Base-by-base conservation (phyloP, 2,888 invertebrate species). In the Sinohyriopsis cumingii region DNA sequence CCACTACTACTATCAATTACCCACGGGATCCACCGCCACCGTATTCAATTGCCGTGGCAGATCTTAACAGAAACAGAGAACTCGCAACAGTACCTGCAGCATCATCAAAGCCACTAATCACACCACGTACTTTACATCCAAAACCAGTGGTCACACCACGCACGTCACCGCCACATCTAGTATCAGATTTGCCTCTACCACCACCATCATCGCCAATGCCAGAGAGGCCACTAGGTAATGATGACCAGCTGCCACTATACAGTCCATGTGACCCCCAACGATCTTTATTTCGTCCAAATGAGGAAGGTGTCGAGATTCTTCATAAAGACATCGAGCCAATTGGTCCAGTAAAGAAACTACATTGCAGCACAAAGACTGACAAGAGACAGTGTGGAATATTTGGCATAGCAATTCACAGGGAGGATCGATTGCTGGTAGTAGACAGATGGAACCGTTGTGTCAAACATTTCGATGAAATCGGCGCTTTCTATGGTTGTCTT, bases 371-470 rank as follows among this genome's bases (percentile, higher is more conserved):
- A 67, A 53, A 71, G 5, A 71, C 64, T 55, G 77, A 77, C 59
- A 69, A 67, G 62, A 63, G 77, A 54, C 60, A 63, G 4, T 61
- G 75, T 1, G 75, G 77, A 22, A 72, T 77, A 45, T 73, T 75
- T 55, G 71, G 75, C 12, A 53, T 77, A 55, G 65, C 71, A 2
- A 63, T 68, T 28, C 67, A 69, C 24, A 69, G 63, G 54, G 69
- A 56, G 9, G 60, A 72, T 28, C 63, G 64, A 33, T 73, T 77
- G 61, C 68, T 77, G 5, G 60, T 75, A 20, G 65, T 77, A 25
- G 77, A 77, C 55, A 55, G 77, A 25, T 77, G 77, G 77, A 77
- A 77, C 62, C 71, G 71, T 54, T 75, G 75, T 55, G 56, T 77
- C 63, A 77, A 77, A 67, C 75, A 73, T 67, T 73, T 75, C 63